phyloP scores from a whole-genome alignment of 2,797 vertebrate species.

The Typhlichthys subterraneus region DNA sequence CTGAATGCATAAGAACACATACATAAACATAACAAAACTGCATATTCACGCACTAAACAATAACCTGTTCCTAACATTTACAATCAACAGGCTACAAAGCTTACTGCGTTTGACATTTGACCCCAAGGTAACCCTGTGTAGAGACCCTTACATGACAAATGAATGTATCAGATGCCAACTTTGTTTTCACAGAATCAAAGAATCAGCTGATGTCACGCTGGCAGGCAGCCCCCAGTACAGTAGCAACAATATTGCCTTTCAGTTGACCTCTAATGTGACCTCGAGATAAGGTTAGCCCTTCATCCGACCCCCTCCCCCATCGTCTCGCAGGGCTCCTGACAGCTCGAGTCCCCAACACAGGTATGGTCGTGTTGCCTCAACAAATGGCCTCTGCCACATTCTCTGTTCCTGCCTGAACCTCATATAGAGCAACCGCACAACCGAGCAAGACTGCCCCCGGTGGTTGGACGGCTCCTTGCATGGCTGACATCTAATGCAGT shows the following conservation, averaged over 20 bases:
- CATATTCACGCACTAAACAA: too few relatives aligned
- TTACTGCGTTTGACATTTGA: not conserved
- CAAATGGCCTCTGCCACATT: slow-evolving; percentile 30
- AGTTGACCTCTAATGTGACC: slow-evolving; percentile 42
- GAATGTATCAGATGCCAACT: slow-evolving; percentile 3
- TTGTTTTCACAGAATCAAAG: not conserved
- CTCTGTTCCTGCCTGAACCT: slow-evolving; percentile 1
- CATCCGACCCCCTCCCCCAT: slow-evolving; percentile 3
- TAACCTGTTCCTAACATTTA: too few relatives aligned
- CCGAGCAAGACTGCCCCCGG: not conserved
- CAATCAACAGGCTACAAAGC: too few relatives aligned
- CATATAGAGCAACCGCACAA: slow-evolving; percentile 1
- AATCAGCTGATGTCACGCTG: not conserved
- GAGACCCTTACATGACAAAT: not conserved
- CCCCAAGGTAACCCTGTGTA: not conserved
- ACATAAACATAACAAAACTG: too few relatives aligned
- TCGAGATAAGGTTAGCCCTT: slow-evolving; percentile 37
- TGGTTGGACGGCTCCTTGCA: not conserved
- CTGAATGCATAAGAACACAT: too few relatives aligned
- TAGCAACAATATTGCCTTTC: slow-evolving; percentile 48
- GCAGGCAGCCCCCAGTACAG: slow-evolving; percentile 11
- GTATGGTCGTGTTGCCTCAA: slow-evolving; percentile 36
- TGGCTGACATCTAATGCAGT: too few relatives aligned
- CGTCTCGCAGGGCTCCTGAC: slow-evolving; percentile 39
- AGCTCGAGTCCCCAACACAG: slow-evolving; percentile 41